A percentile compares a stretch with the other conserved stretches of the same genome.
phyloP scores from a whole-genome alignment of 2,888 invertebrate genomes.

The Perizoma flavofasciatum region DNA sequence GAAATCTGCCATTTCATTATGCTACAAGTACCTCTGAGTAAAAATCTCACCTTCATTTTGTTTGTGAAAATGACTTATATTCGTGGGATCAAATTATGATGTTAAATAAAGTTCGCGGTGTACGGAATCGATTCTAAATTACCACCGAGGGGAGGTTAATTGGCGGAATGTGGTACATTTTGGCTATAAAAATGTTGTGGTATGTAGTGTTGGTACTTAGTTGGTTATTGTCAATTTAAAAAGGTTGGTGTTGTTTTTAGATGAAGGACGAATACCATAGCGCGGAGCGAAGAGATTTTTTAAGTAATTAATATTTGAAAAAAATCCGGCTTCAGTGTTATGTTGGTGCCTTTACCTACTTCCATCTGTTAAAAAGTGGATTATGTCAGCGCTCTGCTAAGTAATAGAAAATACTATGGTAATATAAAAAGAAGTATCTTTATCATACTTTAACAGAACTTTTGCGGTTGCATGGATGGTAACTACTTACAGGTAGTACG shows the following conservation, averaged over 20 bases:
- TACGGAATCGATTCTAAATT: conserved; percentile 27
- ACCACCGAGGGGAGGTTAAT: conserved; percentile 22
- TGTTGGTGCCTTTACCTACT: neutral
- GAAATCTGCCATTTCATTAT: too few relatives aligned
- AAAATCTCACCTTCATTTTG: neutral
- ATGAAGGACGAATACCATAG: neutral
- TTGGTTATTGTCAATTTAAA: conserved; percentile 8
- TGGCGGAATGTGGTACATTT: conserved; percentile 23
- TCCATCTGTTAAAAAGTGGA: neutral
- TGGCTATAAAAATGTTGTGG: conserved; percentile 19
- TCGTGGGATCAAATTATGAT: conserved; percentile 24
- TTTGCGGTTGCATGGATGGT: too few relatives aligned
- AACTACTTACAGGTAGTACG: too few relatives aligned
- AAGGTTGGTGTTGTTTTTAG: too few relatives aligned
- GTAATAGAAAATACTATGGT: too few relatives aligned
- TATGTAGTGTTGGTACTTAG: neutral
- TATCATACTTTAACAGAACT: too few relatives aligned
- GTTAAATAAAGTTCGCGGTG: conserved; percentile 20
- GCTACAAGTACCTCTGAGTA: neutral
- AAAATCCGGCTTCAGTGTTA: neutral
- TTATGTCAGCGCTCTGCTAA: too few relatives aligned
- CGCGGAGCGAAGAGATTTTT: neutral
- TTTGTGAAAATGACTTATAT: conserved; percentile 17
- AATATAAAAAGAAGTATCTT: too few relatives aligned
- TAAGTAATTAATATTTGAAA: neutral